A percentile compares a stretch with the other conserved stretches of the same genome.
Conservation (phyloP, 2,797 vertebrate species). For the Halcyon smyrnensis region DNA sequence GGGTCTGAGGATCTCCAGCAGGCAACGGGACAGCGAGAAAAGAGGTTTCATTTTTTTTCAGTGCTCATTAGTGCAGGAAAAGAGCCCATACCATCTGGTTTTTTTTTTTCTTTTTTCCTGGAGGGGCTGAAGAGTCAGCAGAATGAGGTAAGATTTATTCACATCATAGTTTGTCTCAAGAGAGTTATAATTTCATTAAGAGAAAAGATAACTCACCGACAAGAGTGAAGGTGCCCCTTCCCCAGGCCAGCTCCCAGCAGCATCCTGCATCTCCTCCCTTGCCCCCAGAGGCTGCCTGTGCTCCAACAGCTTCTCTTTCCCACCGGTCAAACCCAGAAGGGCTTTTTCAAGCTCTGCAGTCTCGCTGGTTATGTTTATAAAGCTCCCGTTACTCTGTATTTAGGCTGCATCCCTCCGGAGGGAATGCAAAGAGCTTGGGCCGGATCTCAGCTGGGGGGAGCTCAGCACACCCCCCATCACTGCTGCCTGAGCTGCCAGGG, state of each 20-base stretch:
- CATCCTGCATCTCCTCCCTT: neutral
- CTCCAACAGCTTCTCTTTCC: neutral
- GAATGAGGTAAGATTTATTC: neutral
- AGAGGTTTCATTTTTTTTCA: neutral
- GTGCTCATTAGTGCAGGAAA: neutral
- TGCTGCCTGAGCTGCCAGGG: neutral
- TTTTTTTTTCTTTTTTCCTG: neutral
- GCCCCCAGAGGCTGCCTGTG: fast-evolving
- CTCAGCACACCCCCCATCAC: neutral
- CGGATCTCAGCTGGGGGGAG: neutral
- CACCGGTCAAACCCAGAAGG: fast-evolving
- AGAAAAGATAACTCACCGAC: neutral
- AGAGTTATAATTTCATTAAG: neutral
- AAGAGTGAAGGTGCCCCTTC: neutral
- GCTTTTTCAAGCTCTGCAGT: neutral
- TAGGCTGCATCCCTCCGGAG: neutral
- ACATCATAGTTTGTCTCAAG: fast-evolving
- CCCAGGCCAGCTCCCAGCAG: neutral
- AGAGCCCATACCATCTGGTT: neutral
- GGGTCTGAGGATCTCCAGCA: neutral
- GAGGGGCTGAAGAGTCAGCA: neutral
- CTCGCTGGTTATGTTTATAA: neutral
- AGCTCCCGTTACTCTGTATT: neutral
- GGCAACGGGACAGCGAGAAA: neutral
- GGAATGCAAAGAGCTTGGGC: neutral